Conservation (phyloP, 2,888 invertebrate genomes). For the Leistus spinibarbis region DNA sequence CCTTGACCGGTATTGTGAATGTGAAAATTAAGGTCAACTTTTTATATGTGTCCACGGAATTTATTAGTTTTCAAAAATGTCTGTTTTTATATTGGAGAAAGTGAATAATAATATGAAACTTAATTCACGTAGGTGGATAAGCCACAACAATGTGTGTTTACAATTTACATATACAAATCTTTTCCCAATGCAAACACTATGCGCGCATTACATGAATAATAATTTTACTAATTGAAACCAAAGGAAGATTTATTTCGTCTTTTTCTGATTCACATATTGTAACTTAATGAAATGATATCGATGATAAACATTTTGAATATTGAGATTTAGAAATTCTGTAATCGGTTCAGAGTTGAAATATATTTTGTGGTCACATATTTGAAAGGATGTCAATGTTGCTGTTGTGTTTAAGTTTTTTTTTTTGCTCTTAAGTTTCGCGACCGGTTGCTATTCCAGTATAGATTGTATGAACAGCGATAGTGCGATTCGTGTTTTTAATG, state of each 20-base stretch:
- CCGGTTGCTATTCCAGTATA: not conserved
- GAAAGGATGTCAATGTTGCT: not conserved
- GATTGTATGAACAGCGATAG: not conserved
- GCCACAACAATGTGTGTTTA: not conserved
- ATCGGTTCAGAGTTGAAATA: not conserved
- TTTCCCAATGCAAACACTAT: not conserved
- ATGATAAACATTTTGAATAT: too few relatives aligned
- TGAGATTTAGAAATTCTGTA: too few relatives aligned
- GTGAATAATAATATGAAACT: not conserved
- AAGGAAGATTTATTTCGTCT: too few relatives aligned
- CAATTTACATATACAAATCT: not conserved
- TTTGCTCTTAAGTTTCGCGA: not conserved
- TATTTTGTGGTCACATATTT: not conserved
- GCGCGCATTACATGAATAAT: not conserved
- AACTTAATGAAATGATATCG: too few relatives aligned
- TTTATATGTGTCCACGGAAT: constrained; percentile 13
- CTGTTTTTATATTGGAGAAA: constrained; percentile 13
- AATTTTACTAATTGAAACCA: not conserved
- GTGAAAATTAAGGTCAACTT: constrained; percentile 25
- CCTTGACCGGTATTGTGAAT: constrained; percentile 12
- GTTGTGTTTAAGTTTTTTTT: not conserved
- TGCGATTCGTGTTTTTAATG: not conserved
- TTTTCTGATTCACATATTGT: too few relatives aligned
- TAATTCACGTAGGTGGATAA: constrained; percentile 10
- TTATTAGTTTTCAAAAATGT: constrained; percentile 23